Conservation (phyloP, 2,888 invertebrate genomes). For the Pseudanteris insignis region DNA sequence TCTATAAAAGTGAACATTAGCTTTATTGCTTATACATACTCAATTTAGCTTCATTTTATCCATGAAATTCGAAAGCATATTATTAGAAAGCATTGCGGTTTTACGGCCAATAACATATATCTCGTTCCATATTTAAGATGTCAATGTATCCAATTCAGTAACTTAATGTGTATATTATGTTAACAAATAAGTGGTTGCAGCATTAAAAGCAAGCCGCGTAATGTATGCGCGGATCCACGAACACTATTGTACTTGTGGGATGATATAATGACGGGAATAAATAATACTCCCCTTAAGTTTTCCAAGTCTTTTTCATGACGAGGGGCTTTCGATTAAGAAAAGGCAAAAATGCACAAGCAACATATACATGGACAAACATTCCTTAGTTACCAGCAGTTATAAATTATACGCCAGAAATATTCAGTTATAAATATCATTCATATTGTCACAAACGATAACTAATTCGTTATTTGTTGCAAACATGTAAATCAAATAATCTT, state of each 20-base stretch:
- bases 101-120: slow-evolving; percentile 13
- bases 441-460: too few species aligned
- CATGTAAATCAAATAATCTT: too few species aligned
- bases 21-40: too few species aligned
- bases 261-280: slow-evolving; percentile 62
- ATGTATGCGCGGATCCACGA: slow-evolving; percentile 63
- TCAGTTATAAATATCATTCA: too few species aligned
- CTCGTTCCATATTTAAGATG: slow-evolving; percentile 25
- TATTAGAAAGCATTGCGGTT: neutral
- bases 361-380: slow-evolving; percentile 61
- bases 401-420: too few species aligned
- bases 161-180: slow-evolving; percentile 64
- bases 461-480: too few species aligned
- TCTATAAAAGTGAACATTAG: too few species aligned
- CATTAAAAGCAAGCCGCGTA: slow-evolving; percentile 59
- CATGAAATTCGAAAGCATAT: slow-evolving; percentile 5
- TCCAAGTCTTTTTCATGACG: slow-evolving; percentile 34
- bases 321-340: slow-evolving; percentile 47
- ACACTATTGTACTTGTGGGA: slow-evolving; percentile 61
- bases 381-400: slow-evolving; percentile 63
- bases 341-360: slow-evolving; percentile 42
- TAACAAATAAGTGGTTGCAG: slow-evolving; percentile 64
- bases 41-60: too few species aligned
- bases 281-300: slow-evolving; percentile 56
- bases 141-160: slow-evolving; percentile 45